Base-by-base conservation (phyloP, 2,113 vertebrate species). In the Poecilia latipinna region DNA sequence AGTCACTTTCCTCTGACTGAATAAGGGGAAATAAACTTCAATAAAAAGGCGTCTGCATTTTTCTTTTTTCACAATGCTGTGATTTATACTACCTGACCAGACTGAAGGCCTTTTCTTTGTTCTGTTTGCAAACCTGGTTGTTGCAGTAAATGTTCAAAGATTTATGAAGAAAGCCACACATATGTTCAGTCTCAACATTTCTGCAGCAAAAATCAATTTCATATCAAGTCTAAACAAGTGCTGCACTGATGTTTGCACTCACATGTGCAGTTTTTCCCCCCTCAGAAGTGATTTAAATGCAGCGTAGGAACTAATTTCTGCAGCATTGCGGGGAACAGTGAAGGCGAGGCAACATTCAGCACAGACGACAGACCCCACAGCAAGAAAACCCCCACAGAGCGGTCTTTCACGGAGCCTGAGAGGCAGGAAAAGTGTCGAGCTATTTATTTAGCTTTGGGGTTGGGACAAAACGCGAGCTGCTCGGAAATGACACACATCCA, bases 371-470 rank as follows among this genome's bases (percentile, higher is more conserved):
- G 83, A 63, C 61, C 61, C 61, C 61, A 63, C 61, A 63, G 61
- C 61, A 26, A 8, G 61, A 32, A 31, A 63, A n/a, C 51, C 61
- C 28, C 61, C 61, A 63, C 61, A 63, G 61, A 63, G 61, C 19
- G 61, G 2, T 32, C 29, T 32, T 63, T 63, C 79, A 89, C 77
- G 0, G 33, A 29, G 12, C 35, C 61, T 24, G n/a, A 64, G 70
- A 69, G 72, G 17, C 22, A 71, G 79, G 63, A 48, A 60, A 79
- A 85, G 85, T 88, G 89, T 81, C 3, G 17, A 61, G 24, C 3
- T 72, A 78, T 86, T 91, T 91, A 89, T 91, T 91, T 91, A 65
- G 57, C n/a, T 87, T 88, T 61, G 73, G 86, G 83, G 75, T 57
- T 61, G 77, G 77, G 75, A 89, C 85, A 42, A 65, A 17, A 74